Conservation (phyloP, 2,113 vertebrate species). For the Takifugu bimaculatus region DNA sequence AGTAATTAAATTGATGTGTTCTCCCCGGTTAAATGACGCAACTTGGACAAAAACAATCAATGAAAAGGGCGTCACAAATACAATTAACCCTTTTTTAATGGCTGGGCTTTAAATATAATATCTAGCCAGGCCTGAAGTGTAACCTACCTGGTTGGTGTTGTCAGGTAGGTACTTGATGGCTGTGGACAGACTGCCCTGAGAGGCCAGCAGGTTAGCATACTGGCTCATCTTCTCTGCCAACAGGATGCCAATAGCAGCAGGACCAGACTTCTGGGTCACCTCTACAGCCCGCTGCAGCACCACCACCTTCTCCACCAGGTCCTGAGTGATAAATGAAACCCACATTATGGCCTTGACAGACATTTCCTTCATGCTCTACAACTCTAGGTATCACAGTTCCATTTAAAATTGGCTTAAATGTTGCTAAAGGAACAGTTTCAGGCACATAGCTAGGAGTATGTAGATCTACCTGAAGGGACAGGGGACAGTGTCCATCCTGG, state of each 20-base stretch:
- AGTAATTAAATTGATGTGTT: no score
- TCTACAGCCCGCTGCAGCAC: conserved; percentile 86
- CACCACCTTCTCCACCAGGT: conserved; percentile 95
- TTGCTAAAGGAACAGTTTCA: no score
- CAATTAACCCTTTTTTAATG: no score
- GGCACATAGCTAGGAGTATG: background rate
- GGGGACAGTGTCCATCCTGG: conserved; percentile 78
- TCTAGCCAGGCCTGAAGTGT: no score
- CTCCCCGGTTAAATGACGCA: background rate
- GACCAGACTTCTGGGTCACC: conserved; percentile 73
- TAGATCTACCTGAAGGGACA: conserved; percentile 86
- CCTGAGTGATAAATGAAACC: conserved; percentile 58
- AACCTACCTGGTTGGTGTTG: conserved; percentile 80
- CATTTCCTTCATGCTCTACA: background rate
- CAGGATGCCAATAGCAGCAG: conserved; percentile 76
- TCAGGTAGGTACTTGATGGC: conserved; percentile 89
- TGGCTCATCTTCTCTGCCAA: conserved; percentile 91
- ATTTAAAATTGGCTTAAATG: no score
- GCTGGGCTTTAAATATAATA: no score
- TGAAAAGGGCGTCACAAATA: no score
- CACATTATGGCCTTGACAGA: background rate
- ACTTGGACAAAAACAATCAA: background rate
- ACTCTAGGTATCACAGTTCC: background rate
- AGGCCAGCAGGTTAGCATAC: conserved; percentile 88
- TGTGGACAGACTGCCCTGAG: conserved; percentile 89